Evolutionary conservation across 2,797 vertebrate genomes (phyloP), one percentile per base, ranked within the genome.

Genomic region (Gorsachius magnificus): DNA sequence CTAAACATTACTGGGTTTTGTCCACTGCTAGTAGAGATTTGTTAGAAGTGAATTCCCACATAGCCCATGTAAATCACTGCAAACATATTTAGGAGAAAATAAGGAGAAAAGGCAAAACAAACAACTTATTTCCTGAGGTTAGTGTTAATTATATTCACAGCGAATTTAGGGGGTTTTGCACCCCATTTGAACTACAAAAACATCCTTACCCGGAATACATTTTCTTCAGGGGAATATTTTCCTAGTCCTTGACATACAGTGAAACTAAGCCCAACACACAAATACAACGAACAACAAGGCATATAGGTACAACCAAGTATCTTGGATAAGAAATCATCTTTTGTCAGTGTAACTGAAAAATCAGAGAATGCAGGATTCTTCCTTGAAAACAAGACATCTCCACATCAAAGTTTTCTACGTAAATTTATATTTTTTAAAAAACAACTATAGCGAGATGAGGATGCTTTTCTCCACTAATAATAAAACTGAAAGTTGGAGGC

Each of bases 91-190:
- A 80, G 71, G 25, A 91, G 51, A 78, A 92, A 89, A 84, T 41
- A 74, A 66, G 48, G 72, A 83, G 51, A 91, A 93, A 83, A 92
- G 29, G 77, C 58, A 91, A 26, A 72, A 26, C 10, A 70, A 80
- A 63, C 29, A 80, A 21, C 3, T 0, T 65, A 60, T 63, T 91
- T 74, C 56, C 45, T 70, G 48, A 72, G 57, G 51, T 51, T 36
- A 72, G 38, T 5, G 18, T 33, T 64, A 76, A 53, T 19, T 45
- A 54, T 7, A 64, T n/a, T 53, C 14, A 45, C 50, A 74, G 33
- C 56, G n/a, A 82, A 66, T 1, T 43, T 7, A 64, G 28, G 5
- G 2, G 0, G 0, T 0, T 1, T 11, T 64, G 45, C 17, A 50
- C 9, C 26, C 10, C 7, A 41, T 38, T 2, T 81, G 64, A 92